These are phyloP conservation scores for Andrena praecox DNA, from an alignment of 2,888 invertebrate species.

Conservation along the genomic window DNA sequence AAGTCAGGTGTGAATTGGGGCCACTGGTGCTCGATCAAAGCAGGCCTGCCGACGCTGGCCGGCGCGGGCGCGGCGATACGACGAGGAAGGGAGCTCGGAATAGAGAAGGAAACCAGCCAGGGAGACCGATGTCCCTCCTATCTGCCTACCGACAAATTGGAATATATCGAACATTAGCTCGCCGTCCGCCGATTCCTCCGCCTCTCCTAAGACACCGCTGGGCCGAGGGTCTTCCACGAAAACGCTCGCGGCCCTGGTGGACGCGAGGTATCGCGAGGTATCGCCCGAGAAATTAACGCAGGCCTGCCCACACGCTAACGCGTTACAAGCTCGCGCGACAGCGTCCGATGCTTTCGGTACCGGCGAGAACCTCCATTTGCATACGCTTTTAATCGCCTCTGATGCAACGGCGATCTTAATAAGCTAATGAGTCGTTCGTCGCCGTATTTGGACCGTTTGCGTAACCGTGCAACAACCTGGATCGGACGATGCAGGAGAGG, in stretches of 20 bases:
- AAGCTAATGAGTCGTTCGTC: slow-evolving; percentile 50
- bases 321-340: slow-evolving; percentile 1
- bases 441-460: slow-evolving; percentile 19
- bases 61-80: slow-evolving; percentile 2
- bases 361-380: slow-evolving; percentile 53
- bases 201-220: neutral
- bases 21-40: slow-evolving; percentile 72
- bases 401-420: slow-evolving; percentile 51
- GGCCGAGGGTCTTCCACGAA: neutral
- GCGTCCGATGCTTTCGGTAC: slow-evolving; percentile 10
- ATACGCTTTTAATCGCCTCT: slow-evolving; percentile 62
- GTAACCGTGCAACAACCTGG: slow-evolving; percentile 2
- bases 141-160: slow-evolving; percentile 56
- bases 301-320: slow-evolving; percentile 13
- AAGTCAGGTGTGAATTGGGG: slow-evolving; percentile 79
- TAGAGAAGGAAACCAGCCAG: slow-evolving; percentile 11
- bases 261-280: neutral
- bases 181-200: slow-evolving; percentile 1
- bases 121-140: slow-evolving; percentile 32
- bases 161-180: slow-evolving; percentile 56
- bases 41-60: slow-evolving; percentile 38
- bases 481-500: neutral
- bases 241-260: neutral
- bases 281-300: slow-evolving; percentile 9
- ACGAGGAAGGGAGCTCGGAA: slow-evolving; percentile 1